Evolutionary conservation across 2,888 invertebrate species (phyloP), one percentile per base, ranked within the genome.

Genomic region (Spicauda simplicius): DNA sequence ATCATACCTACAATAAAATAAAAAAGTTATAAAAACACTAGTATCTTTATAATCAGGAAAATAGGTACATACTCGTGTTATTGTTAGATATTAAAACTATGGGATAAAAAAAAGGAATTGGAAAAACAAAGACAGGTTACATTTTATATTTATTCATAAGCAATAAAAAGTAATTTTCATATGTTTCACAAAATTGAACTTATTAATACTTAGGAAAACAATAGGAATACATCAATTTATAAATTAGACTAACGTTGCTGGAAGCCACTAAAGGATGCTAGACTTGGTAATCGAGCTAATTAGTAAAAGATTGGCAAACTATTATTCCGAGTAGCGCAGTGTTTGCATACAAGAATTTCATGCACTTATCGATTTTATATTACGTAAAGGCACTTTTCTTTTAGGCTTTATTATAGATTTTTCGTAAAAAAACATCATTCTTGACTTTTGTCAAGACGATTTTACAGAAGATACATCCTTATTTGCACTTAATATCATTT

Each of bases 61-160:
- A n/a, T n/a, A n/a, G n/a, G n/a, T n/a, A n/a, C n/a, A n/a, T n/a
- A n/a, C n/a, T n/a, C n/a, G n/a, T n/a, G n/a, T n/a, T n/a, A n/a
- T n/a, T n/a, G n/a, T n/a, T n/a, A n/a, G n/a, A n/a, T n/a, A n/a
- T n/a, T n/a, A n/a, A n/a, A n/a, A n/a, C 16, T 48, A 16, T n/a
- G 1, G 48, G 48, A n/a, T 48, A 19, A 14, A 33, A 33, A 10
- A 16, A 16, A 55, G 12, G 20, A 41, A 37, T 54, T 52, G 52
- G 41, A 53, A 68, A 66, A 69, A 74, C 72, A 79, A 81, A 58
- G 64, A 66, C 75, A 74, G 69, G 70, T 74, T 78, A 80, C 82
- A 80, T 82, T 91, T 90, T 85, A 87, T 85, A 80, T 92, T 92
- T 92, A 91, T 91, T 93, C 88, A 88, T 92, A 93, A 92, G 92